phyloP scores from a whole-genome alignment of 2,113 vertebrate genomes.

The Symphodus melops region DNA sequence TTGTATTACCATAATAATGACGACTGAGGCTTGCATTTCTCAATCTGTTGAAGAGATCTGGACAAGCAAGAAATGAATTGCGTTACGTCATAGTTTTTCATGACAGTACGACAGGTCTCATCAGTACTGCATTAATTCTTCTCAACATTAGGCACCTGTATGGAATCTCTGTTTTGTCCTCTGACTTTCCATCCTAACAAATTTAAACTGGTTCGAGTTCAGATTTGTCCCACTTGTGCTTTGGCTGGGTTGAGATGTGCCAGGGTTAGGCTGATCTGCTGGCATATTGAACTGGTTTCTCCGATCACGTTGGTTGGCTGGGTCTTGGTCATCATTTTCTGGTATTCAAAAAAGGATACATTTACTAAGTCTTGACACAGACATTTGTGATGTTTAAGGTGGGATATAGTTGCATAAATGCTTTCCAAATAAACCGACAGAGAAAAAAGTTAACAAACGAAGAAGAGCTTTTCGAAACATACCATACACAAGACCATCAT shows the following conservation, averaged over 20 bases:
- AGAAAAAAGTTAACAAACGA: background rate
- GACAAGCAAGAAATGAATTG: background rate
- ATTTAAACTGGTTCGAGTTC: slow-evolving; percentile 13
- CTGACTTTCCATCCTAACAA: slow-evolving; percentile 23
- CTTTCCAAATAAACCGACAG: background rate
- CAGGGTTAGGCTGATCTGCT: background rate
- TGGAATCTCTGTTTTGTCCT: slow-evolving; percentile 48
- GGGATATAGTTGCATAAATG: background rate
- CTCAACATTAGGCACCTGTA: slow-evolving; percentile 42
- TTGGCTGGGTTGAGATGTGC: background rate
- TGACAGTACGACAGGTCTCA: background rate
- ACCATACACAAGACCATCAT: slow-evolving; percentile 67
- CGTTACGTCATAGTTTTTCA: background rate
- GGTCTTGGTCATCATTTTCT: slow-evolving; percentile 73
- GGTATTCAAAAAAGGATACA: slow-evolving; percentile 5
- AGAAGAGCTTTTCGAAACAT: slow-evolving; percentile 14
- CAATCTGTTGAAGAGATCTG: slow-evolving; percentile 63
- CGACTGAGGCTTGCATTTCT: slow-evolving; percentile 50
- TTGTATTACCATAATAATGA: slow-evolving; percentile 74
- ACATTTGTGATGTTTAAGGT: background rate
- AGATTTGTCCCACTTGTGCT: slow-evolving; percentile 22
- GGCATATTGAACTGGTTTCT: background rate
- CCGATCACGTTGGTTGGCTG: background rate
- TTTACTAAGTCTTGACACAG: background rate
- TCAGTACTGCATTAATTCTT: background rate